A percentile compares a stretch with the other conserved stretches of the same genome.
phyloP scores from a whole-genome alignment of 2,888 invertebrate species.

The Amiota mariae region DNA sequence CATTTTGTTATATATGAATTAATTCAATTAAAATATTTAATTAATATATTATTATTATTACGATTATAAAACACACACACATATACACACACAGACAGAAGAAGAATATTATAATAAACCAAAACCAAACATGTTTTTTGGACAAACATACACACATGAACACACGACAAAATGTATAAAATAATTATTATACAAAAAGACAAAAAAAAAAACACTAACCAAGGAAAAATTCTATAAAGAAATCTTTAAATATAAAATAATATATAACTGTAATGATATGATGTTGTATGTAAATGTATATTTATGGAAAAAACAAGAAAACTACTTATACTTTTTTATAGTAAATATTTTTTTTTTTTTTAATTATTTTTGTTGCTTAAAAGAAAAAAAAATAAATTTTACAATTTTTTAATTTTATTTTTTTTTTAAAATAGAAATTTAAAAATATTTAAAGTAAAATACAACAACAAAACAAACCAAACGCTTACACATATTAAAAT shows the following conservation, averaged over 20 bases:
- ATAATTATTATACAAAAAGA: neutral
- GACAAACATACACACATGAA: too few species aligned
- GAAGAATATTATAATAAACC: too few species aligned
- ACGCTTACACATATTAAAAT: slow-evolving; percentile 26
- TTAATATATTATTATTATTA: too few species aligned
- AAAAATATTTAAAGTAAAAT: slow-evolving; percentile 32
- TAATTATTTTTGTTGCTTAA: slow-evolving; percentile 29
- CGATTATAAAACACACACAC: too few species aligned
- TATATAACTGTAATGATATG: slow-evolving; percentile 27
- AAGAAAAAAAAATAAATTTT: slow-evolving; percentile 31
- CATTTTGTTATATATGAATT: too few species aligned
- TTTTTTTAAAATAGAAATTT: slow-evolving; percentile 12
- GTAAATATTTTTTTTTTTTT: slow-evolving; percentile 30
- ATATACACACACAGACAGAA: too few species aligned
- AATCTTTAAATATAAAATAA: neutral
- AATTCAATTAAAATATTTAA: too few species aligned
- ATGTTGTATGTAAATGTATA: slow-evolving; percentile 34
- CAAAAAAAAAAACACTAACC: neutral
- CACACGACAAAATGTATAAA: too few species aligned
- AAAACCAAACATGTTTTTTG: too few species aligned
- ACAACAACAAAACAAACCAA: slow-evolving; percentile 17
- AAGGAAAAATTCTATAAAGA: too few species aligned
- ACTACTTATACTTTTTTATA: too few species aligned
- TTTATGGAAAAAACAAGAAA: slow-evolving; percentile 6
- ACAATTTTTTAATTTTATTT: slow-evolving; percentile 39